Evolutionary conservation across 2,888 invertebrate genomes (phyloP), one percentile per base, ranked within the genome.

Genomic region (Cristatella mucedo): DNA sequence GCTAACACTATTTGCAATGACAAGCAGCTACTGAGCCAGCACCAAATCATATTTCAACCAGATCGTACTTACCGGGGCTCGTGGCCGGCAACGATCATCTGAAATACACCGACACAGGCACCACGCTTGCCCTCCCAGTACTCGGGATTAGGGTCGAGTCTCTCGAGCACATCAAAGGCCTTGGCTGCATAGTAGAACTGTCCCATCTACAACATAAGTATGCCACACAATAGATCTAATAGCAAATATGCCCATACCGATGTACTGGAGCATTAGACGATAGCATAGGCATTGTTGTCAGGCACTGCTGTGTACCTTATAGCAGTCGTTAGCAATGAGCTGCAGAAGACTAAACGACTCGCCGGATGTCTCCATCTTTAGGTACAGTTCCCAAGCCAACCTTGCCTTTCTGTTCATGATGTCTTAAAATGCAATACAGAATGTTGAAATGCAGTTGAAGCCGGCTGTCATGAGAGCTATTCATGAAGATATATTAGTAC

Each of bases 71-170:
- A 77, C 77, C 71, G 74, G 26, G 76, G 73, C 51, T 75, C 73
- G 53, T 74, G 73, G 6, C 76, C 76, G 2, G 81, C 80, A 4
- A 81, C 77, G 29, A 86, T 77, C 33, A 80, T 77, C 64, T 86
- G 91, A 49, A 93, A 81, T 20, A 84, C 81, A 1, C 91, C 95
- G 40, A 86, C 83, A 55, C 89, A 84, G 1, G 93, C 89, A 0
- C 93, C 93, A 9, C 91, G 74, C 57, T 93, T 83, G 0, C 91
- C 93, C 66, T 91, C 93, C 93, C 91, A 95, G 71, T 89, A 83
- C 61, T 95, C 93, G 0, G 91, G 89, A 52, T 83, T 87, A 0
- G 89, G 85, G 64, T 95, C 93, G 51, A 89, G 71, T 52, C 83
- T 77, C 60, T 93, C 91, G 2, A 97, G 70, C 75, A 87, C 82